phyloP scores from a whole-genome alignment of 1,140 invertebrate species.

The Leptinotarsa lineolata region DNA sequence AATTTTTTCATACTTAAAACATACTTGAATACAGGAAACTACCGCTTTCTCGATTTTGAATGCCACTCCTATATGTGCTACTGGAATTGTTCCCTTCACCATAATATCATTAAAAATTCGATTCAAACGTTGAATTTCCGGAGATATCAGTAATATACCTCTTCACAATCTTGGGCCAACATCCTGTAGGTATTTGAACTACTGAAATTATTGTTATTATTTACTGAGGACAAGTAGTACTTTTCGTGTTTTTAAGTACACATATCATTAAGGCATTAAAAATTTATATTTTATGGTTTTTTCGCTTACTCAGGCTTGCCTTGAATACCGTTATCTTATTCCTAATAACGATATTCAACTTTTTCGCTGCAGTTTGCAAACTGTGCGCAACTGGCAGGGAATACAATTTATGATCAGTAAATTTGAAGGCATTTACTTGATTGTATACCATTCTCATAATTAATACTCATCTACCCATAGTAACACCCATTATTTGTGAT shows the following conservation, averaged over 20 bases:
- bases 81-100: neutral
- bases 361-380: neutral
- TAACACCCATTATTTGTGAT: neutral
- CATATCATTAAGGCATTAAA: neutral
- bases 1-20: too few species aligned
- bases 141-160: neutral
- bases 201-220: neutral
- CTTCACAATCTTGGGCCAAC: neutral
- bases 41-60: neutral
- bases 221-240: neutral
- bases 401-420: conserved; percentile 1
- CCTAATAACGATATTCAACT: neutral
- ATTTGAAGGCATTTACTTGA: conserved; percentile 6
- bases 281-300: neutral
- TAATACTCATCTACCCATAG: neutral
- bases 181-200: neutral
- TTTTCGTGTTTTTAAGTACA: neutral
- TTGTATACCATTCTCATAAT: neutral
- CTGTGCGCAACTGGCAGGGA: neutral
- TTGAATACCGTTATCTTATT: neutral
- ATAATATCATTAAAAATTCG: conserved; percentile 4
- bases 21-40: too few species aligned
- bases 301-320: neutral
- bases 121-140: neutral
- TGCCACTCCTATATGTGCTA: neutral